Evolutionary conservation across 1,140 invertebrate genomes (phyloP), one percentile per base, ranked within the genome.

Genomic region (Steinernema feltiae): DNA sequence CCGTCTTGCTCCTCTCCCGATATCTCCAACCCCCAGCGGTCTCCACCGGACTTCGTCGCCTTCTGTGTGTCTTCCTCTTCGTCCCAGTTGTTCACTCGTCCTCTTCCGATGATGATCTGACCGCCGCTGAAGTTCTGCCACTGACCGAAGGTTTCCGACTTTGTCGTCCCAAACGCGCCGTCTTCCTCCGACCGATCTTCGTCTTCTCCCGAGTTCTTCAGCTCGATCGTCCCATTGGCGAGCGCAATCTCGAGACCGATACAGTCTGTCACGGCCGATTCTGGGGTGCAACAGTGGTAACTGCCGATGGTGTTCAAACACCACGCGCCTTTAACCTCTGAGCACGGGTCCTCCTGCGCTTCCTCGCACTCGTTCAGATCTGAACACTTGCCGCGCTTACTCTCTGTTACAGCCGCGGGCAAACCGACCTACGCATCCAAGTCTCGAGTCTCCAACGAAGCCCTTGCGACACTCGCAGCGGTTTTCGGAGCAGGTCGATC

Each of bases 241-340:
- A 72, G 24, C 24, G 35, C 21, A n/a, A 79, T 79, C 69, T 80
- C 73, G 24, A 81, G 29, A 21, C 78, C 79, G 17, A 48, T 29
- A 69, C 78, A 79, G 48, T 79, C 79, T 24, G 41, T 30, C 27
- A 35, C n/a, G 31, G 46, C 15, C 1, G 30, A 69, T 30, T 48
- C 32, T 15, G 70, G 48, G 24, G 70, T 63, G 75, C 82, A 82
- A 75, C 82, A 82, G 15, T 53, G 72, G 73, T 77, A 82, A 35
- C 82, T 74, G n/a, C 82, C 82, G 32, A 74, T 69, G 12, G 74
- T 63, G 41, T 82, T 82, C 18, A 84, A 76, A 70, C 82, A 82
- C 81, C 81, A 84, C 29, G 31, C 30, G 15, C 75, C 76, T 41
- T 74, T 72, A 21, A 29, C n/a, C n/a, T 75, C 27, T 74, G 72